Evolutionary conservation across 2,113 vertebrate genomes (phyloP), one percentile per base, ranked within the genome.

Genomic region (Datnioides undecimradiatus): DNA sequence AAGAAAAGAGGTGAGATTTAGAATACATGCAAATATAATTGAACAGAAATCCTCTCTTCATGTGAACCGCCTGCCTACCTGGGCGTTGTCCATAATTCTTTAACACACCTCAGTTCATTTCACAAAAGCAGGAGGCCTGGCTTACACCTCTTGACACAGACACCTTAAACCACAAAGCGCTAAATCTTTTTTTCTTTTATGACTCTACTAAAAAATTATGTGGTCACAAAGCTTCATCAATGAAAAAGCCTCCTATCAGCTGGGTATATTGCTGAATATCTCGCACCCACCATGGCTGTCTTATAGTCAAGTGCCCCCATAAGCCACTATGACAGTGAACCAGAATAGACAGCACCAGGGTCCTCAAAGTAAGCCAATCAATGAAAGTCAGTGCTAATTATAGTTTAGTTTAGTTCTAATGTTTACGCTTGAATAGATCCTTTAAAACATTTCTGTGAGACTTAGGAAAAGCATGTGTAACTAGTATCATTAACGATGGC

Each of bases 101-200:
- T 6, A 80, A 34, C 23, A 59, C 27, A 23, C 16, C 19, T 38
- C 33, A 55, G 16, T 27, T 66, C n/a, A 33, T 70, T 63, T 71
- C 31, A 41, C 46, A 78, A 69, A 69, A 76, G 27, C 62, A 36
- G 46, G 64, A 76, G 51, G 25, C 46, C 17, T 3, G 7, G 27
- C 31, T 83, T 51, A 8, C 40, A 52, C 38, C 16, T 40, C 51
- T 41, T 60, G 45, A 49, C 48, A 52, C 11, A 52, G 45, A 65
- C 23, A 51, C 21, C 46, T 46, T 58, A 38, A 59, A 31, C 21
- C 6, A 8, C 5, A 46, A 25, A 57, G 17, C 25, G 38, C 23
- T 23, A 46, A 31, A 16, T 52, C 11, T 48, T 48, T 51, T 48
- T 36, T 17, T 34, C 11, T n/a, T 17, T 23, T 8, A n/a, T n/a